Conservation (phyloP, 2,888 invertebrate genomes). For the Oligia strigilis region DNA sequence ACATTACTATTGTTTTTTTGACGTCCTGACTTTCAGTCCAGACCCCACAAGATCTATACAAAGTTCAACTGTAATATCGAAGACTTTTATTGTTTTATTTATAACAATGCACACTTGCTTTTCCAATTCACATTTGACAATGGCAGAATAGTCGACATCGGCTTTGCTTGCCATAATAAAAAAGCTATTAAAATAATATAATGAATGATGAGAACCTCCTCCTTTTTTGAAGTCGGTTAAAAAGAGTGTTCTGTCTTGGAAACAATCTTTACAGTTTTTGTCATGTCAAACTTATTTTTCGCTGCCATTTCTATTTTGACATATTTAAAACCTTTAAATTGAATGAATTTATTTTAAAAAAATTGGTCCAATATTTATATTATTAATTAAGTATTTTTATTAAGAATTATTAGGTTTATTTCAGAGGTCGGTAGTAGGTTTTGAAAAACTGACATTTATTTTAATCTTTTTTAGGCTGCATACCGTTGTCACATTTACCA, state of each 20-base stretch:
- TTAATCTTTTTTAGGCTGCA: neutral
- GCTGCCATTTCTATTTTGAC: constrained; percentile 24
- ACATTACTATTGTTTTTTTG: neutral
- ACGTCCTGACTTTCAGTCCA: neutral
- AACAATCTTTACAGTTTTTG: neutral
- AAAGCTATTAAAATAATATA: neutral
- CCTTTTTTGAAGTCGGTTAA: too few relatives aligned
- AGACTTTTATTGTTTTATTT: neutral
- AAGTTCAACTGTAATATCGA: neutral
- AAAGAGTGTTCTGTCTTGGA: neutral
- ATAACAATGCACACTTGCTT: neutral
- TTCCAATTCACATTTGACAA: neutral
- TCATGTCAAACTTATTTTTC: neutral
- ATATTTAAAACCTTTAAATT: constrained; percentile 14
- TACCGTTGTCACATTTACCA: neutral
- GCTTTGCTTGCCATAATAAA: neutral
- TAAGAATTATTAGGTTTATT: constrained; percentile 28
- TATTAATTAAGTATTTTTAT: constrained; percentile 21
- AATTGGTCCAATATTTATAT: constrained; percentile 37
- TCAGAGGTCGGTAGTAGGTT: constrained; percentile 44
- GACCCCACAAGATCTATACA: neutral
- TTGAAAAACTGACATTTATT: constrained; percentile 6
- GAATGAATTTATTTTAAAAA: constrained; percentile 30
- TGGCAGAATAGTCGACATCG: neutral
- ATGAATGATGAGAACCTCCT: neutral